Base-by-base conservation (phyloP, 2,113 vertebrate species). In the Myocastor coypus region DNA sequence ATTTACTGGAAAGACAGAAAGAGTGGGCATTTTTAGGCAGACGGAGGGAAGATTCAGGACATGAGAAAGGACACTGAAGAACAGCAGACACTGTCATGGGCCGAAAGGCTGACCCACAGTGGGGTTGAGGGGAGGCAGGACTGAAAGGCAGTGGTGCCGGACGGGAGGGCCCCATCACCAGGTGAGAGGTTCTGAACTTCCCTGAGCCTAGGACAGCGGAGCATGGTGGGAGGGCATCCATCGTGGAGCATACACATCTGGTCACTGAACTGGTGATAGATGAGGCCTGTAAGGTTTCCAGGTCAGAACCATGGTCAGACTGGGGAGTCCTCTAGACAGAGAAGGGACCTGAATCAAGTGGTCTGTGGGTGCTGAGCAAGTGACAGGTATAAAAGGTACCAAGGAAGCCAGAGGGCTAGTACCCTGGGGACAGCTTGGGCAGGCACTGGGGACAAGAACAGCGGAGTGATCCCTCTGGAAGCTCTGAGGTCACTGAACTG, bases 191-290 rank as follows among this genome's bases (percentile, higher is more conserved):
- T 13, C 22, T 16, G 30, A 63, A 13, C 50, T 40, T 69, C 84
- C n/a, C 28, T 3, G 12, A 50, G 81, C 42, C 68, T 9, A 2
- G 20, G 75, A 42, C 66, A 6, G 16, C 26, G 20, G 20, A 2
- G 2, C n/a, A 7, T 1, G 5, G 52, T 0, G 55, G 57, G 77
- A 50, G 30, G 3, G 12, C 19, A 8, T 40, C 19, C 52, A 55
- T 9, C 4, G 5, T 3, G 4, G 28, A 7, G 55, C 28, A 4
- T 37, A 9, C 24, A 4, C 26, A 1, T 14, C 40, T 46, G 73
- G 84, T n/a, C 10, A 0, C n/a, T 28, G n/a, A 4, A 0, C 0
- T 50, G 42, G 22, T 55, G 32, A 46, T 1, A 1, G 42, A 32
- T 42, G 1, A 28, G 26, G 68, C 17, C 63, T 24, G 0, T 0